These are phyloP conservation scores for Pogonophryne albipinna DNA, from an alignment of 2,797 vertebrate species.

Conservation along the genomic window DNA sequence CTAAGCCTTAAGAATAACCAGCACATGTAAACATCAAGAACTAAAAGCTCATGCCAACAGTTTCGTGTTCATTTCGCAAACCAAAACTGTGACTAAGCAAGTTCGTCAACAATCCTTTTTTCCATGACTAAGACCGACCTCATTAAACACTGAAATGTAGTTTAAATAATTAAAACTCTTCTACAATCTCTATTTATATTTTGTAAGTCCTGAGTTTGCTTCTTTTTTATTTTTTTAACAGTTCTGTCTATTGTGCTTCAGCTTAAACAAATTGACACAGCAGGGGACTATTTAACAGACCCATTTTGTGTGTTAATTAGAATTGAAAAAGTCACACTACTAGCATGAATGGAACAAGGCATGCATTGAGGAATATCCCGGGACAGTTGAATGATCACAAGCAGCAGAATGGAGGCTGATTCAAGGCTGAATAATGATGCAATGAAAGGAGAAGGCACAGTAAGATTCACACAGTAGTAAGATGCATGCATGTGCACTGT, in stretches of 20 bases:
- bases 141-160: too few species aligned
- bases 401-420: conserved; percentile 68
- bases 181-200: too few species aligned
- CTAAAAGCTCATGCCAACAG: neutral
- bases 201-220: conserved; percentile 19
- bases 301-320: conserved; percentile 72
- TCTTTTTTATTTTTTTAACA: conserved; percentile 22
- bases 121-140: too few species aligned
- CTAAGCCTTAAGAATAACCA: neutral
- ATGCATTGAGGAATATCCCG: conserved; percentile 72
- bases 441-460: conserved; percentile 73
- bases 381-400: conserved; percentile 73
- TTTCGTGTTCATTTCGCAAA: too few species aligned
- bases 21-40: neutral
- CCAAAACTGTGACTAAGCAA: too few species aligned
- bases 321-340: conserved; percentile 77
- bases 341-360: conserved; percentile 79
- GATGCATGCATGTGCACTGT: conserved; percentile 25
- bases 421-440: conserved; percentile 75
- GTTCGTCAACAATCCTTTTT: too few species aligned
- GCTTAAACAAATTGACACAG: conserved; percentile 71
- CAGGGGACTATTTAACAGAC: conserved; percentile 63
- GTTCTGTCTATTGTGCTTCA: conserved; percentile 51
- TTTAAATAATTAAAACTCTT: too few species aligned
- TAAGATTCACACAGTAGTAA: conserved; percentile 46